phyloP scores from a whole-genome alignment of 1,140 invertebrate genomes.

The Samia ricini region DNA sequence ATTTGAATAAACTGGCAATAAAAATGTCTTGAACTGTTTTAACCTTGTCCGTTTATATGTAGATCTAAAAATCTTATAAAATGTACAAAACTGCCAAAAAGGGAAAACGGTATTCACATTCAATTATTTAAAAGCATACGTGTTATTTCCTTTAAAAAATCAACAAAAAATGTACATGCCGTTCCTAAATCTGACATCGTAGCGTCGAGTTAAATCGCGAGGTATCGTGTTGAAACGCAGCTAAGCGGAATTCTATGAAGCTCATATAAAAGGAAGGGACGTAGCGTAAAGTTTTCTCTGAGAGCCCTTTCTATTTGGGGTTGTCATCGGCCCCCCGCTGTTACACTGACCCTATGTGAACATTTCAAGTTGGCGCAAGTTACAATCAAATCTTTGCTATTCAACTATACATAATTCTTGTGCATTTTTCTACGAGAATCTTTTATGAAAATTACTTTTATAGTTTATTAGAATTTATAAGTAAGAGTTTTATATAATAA shows the following conservation, averaged over 20 bases:
- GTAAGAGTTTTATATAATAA: too few relatives aligned
- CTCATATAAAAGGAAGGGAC: constrained; percentile 47
- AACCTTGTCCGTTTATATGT: too few relatives aligned
- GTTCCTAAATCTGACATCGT: neutral
- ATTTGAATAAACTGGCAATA: too few relatives aligned
- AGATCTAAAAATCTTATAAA: too few relatives aligned
- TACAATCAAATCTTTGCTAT: constrained; percentile 18
- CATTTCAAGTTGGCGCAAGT: constrained; percentile 48
- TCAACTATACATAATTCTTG: neutral
- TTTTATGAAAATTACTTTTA: neutral
- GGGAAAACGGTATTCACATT: too few relatives aligned
- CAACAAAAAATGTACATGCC: neutral
- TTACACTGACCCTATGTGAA: constrained; percentile 50
- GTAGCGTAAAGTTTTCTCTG: constrained; percentile 45
- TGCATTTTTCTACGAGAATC: neutral
- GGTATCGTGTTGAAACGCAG: constrained; percentile 29
- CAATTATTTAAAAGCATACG: too few relatives aligned
- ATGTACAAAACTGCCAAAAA: too few relatives aligned
- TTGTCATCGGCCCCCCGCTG: constrained; percentile 59
- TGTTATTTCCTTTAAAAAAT: too few relatives aligned
- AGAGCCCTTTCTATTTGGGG: constrained; percentile 65
- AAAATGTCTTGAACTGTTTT: too few relatives aligned
- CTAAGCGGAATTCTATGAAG: constrained; percentile 54
- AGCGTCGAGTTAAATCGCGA: constrained; percentile 22
- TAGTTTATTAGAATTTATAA: neutral